Conservation (phyloP, 1,140 invertebrate genomes). For the Drosophila lowei region DNA sequence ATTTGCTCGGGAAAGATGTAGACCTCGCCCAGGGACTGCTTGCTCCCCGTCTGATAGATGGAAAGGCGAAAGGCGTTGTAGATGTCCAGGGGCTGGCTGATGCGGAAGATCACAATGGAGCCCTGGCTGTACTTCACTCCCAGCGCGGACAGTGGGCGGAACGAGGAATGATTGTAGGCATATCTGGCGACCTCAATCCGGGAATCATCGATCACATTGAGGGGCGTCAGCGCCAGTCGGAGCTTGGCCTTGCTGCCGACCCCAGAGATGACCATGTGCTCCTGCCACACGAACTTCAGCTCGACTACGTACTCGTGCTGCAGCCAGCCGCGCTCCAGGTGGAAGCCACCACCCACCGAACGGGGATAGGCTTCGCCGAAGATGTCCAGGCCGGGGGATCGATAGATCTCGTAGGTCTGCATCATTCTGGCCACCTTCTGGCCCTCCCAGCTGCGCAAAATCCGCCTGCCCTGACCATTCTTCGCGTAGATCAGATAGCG, state of each 20-base stretch:
- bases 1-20: constrained; percentile 85
- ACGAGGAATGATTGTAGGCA: constrained; percentile 60
- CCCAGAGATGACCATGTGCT: constrained; percentile 44
- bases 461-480: constrained; percentile 84
- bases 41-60: constrained; percentile 26
- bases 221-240: constrained; percentile 40
- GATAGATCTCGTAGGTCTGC: constrained; percentile 79
- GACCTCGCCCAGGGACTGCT: constrained; percentile 88
- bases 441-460: constrained; percentile 93
- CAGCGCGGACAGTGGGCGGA: constrained; percentile 33
- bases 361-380: constrained; percentile 85
- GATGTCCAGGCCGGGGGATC: constrained; percentile 83
- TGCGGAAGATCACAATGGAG: constrained; percentile 55
- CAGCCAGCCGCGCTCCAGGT: constrained; percentile 86
- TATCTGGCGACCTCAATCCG: constrained; percentile 57
- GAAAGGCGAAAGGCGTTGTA: constrained; percentile 48
- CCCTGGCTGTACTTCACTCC: constrained; percentile 56
- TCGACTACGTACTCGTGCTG: constrained; percentile 93
- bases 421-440: constrained; percentile 85
- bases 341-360: constrained; percentile 85
- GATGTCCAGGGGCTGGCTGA: constrained; percentile 51
- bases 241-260: constrained; percentile 16
- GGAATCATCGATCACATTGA: constrained; percentile 51
- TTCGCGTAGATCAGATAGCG: constrained; percentile 90
- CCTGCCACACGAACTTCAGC: constrained; percentile 87